Conservation (phyloP, 2,888 invertebrate genomes). For the Oscheius sp. region DNA sequence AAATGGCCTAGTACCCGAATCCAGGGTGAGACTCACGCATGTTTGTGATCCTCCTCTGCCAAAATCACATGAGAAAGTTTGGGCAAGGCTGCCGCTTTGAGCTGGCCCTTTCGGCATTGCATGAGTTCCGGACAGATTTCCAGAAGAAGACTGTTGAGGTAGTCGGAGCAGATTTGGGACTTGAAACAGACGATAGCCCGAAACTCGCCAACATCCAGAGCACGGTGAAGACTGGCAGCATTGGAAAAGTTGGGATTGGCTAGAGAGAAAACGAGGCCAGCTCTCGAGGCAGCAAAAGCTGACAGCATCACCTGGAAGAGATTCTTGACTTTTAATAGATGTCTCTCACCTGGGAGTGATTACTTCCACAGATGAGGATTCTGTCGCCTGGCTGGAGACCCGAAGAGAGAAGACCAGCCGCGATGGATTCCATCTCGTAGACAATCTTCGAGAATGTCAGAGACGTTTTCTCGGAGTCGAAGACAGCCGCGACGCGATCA, state of each 20-base stretch:
- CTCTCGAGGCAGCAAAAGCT: slow-evolving; percentile 69
- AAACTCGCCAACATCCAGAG: slow-evolving; percentile 71
- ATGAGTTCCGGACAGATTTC: slow-evolving; percentile 65
- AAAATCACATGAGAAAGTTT: slow-evolving; percentile 74
- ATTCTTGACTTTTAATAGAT: not conserved
- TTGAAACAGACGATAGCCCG: slow-evolving; percentile 74
- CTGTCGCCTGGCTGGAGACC: slow-evolving; percentile 75
- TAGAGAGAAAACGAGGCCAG: slow-evolving; percentile 74
- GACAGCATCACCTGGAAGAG: slow-evolving; percentile 55
- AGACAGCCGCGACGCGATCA: slow-evolving; percentile 63
- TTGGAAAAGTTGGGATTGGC: slow-evolving; percentile 67
- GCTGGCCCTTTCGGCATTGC: slow-evolving; percentile 52
- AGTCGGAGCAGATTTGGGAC: slow-evolving; percentile 56
- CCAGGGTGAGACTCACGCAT: slow-evolving; percentile 53
- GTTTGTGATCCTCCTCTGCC: slow-evolving; percentile 72
- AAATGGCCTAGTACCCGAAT: slow-evolving; percentile 16
- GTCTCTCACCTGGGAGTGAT: slow-evolving; percentile 67
- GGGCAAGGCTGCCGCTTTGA: slow-evolving; percentile 72
- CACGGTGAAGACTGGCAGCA: slow-evolving; percentile 51
- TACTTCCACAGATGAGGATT: slow-evolving; percentile 76
- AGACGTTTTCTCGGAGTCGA: slow-evolving; percentile 65
- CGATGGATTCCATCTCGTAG: slow-evolving; percentile 66
- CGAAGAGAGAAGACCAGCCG: slow-evolving; percentile 74
- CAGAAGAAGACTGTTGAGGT: slow-evolving; percentile 55
- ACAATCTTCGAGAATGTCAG: slow-evolving; percentile 59